phyloP scores from a whole-genome alignment of 2,888 invertebrate species.

The Perizoma flavofasciatum region DNA sequence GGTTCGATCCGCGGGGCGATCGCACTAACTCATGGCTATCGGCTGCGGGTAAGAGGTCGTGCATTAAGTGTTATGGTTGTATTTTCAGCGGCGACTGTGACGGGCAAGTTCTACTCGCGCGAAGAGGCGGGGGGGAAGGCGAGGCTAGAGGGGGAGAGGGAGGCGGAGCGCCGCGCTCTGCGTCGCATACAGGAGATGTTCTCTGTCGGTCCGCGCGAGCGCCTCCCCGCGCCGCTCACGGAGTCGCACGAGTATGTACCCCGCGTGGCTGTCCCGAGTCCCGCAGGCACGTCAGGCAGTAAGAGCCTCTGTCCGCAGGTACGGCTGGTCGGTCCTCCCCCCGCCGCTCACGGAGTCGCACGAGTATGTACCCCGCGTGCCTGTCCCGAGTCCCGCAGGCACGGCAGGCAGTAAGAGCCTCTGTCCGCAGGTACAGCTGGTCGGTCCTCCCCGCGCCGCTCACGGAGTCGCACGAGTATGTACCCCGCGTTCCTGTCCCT shows the following conservation, averaged over 20 bases:
- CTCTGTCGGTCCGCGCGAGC: constrained; percentile 46
- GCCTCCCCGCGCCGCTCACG: constrained; percentile 51
- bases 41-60: no score
- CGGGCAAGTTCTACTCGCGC: constrained; percentile 56
- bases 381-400: constrained; percentile 57
- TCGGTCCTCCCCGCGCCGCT: constrained; percentile 50
- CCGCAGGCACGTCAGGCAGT: constrained; percentile 69
- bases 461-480: constrained; percentile 45
- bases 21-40: no score
- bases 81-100: constrained; percentile 62
- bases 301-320: no score
- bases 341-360: constrained; percentile 47
- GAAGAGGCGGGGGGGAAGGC: constrained; percentile 21
- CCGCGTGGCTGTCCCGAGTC: constrained; percentile 39
- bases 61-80: no score
- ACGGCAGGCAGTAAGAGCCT: no score
- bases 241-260: constrained; percentile 43
- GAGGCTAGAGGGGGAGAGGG: constrained; percentile 30
- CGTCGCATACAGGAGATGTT: constrained; percentile 52
- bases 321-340: constrained; percentile 52
- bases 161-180: constrained; percentile 39
- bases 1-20: no score
- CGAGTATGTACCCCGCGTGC: constrained; percentile 31
- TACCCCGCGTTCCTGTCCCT: not conserved
- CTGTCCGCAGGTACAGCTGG: constrained; percentile 46